phyloP scores from a whole-genome alignment of 2,113 vertebrate genomes.

The Anas platyrhynchos region DNA sequence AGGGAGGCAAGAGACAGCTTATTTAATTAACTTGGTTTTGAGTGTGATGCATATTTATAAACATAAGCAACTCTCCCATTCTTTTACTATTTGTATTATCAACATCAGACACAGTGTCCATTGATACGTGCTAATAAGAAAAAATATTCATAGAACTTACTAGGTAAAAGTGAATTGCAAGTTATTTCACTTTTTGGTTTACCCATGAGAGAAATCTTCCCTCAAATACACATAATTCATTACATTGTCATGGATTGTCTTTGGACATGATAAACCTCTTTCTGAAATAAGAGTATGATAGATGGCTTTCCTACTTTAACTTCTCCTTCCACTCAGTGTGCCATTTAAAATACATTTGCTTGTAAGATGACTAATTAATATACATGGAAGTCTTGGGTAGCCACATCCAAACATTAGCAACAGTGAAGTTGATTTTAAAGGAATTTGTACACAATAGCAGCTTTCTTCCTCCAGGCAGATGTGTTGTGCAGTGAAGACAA shows the following conservation, averaged over 20 bases:
- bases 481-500: neutral
- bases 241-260: neutral
- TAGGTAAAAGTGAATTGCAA: neutral
- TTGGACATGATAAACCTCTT: neutral
- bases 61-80: neutral
- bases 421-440: neutral
- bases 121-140: neutral
- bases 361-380: neutral
- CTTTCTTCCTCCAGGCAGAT: neutral
- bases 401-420: neutral
- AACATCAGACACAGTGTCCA: neutral
- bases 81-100: neutral
- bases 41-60: neutral
- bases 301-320: neutral
- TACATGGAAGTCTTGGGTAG: neutral
- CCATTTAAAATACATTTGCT: neutral
- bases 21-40: neutral
- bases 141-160: neutral
- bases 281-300: neutral
- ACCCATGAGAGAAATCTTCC: neutral
- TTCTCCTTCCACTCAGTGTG: neutral
- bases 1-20: neutral
- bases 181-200: neutral
- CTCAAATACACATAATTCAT: neutral
- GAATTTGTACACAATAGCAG: neutral